A percentile compares a stretch with the other conserved stretches of the same genome.
These are phyloP conservation scores for Chrysopilus asiliformis DNA, from an alignment of 2,888 invertebrate species.

Conservation along the genomic window DNA sequence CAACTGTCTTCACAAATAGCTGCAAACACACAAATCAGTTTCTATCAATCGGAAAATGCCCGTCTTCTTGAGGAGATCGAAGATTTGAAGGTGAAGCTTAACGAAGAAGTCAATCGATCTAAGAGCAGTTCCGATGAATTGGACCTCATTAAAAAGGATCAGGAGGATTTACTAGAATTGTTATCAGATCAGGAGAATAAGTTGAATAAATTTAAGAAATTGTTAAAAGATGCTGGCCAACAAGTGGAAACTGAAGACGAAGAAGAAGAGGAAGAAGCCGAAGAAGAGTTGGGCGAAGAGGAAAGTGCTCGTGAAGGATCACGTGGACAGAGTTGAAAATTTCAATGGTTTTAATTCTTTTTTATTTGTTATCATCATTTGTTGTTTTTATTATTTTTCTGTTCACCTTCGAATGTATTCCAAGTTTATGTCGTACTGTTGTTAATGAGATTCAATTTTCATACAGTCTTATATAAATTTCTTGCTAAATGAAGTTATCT, in stretches of 20 bases:
- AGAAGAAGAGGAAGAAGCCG: slow-evolving; percentile 25
- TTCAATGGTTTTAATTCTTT: too few species aligned
- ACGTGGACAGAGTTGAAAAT: neutral
- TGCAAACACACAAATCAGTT: slow-evolving; percentile 16
- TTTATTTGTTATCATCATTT: too few species aligned
- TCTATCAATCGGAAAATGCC: slow-evolving; percentile 30
- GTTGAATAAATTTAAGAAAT: slow-evolving; percentile 49
- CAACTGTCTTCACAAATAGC: slow-evolving; percentile 5
- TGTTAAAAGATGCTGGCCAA: slow-evolving; percentile 39
- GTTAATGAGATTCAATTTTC: too few species aligned
- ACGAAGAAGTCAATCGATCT: slow-evolving; percentile 18
- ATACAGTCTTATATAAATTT: too few species aligned
- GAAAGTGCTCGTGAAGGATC: neutral
- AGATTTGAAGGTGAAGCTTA: slow-evolving; percentile 30
- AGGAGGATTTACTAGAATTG: slow-evolving; percentile 82
- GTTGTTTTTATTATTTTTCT: too few species aligned
- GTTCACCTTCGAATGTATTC: too few species aligned
- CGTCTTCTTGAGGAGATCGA: slow-evolving; percentile 25
- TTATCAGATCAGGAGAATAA: slow-evolving; percentile 75
- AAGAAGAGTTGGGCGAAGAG: slow-evolving; percentile 11
- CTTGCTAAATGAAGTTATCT: too few species aligned
- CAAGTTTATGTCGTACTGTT: too few species aligned
- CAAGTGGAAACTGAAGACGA: slow-evolving; percentile 35
- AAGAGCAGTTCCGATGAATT: slow-evolving; percentile 38
- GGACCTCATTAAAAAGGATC: slow-evolving; percentile 65